Percentiles rank a stretch among this genome's conserved stretches.
phyloP scores from a whole-genome alignment of 2,888 invertebrate species.

The Cerastoderma edule region DNA sequence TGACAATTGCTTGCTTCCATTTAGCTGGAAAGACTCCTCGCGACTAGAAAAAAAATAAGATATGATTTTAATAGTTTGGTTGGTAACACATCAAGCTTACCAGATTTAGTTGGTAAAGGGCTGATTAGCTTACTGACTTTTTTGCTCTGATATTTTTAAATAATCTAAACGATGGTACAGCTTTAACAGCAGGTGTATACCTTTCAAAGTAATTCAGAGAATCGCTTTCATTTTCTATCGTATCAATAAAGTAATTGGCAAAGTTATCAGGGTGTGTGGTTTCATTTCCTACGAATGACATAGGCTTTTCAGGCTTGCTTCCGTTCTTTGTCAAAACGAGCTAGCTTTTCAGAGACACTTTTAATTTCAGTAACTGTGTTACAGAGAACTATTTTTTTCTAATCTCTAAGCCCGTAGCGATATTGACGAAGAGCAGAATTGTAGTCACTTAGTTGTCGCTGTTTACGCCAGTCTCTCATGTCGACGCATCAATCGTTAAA shows the following conservation, averaged over 20 bases:
- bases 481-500: not conserved
- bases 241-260: constrained; percentile 17
- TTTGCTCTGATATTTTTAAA: too few relatives aligned
- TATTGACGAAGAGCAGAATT: not conserved
- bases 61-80: too few relatives aligned
- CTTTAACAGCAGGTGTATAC: constrained; percentile 2
- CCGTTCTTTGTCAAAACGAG: not conserved
- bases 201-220: not conserved
- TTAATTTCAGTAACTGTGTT: constrained; percentile 1
- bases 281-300: not conserved
- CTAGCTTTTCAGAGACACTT: not conserved
- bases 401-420: not conserved
- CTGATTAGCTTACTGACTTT: too few relatives aligned
- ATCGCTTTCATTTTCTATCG: constrained; percentile 13
- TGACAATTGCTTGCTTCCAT: too few relatives aligned
- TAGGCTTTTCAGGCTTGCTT: constrained; percentile 12
- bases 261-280: constrained; percentile 1
- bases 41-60: too few relatives aligned
- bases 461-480: not conserved
- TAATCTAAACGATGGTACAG: not conserved
- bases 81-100: too few relatives aligned
- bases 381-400: constrained; percentile 6
- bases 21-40: too few relatives aligned
- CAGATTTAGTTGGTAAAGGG: too few relatives aligned
- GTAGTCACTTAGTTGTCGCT: not conserved